phyloP scores from a whole-genome alignment of 2,888 invertebrate genomes.

The Nymphalis c-album region DNA sequence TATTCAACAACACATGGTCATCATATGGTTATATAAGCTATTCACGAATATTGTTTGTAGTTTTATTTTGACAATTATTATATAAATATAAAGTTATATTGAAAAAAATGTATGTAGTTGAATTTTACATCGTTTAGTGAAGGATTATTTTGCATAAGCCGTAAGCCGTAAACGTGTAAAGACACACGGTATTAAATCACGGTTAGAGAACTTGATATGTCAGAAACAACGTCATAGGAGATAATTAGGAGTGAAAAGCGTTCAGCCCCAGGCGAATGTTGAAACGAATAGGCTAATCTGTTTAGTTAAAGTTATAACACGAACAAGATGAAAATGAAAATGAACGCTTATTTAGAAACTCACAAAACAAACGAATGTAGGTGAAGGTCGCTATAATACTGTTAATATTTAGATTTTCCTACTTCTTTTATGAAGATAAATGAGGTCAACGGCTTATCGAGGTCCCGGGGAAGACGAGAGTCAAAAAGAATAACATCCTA shows the following conservation, averaged over 20 bases:
- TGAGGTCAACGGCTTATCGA: too few relatives aligned
- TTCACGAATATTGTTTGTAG: too few relatives aligned
- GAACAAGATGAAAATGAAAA: not conserved
- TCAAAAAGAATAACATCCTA: too few relatives aligned
- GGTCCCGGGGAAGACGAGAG: too few relatives aligned
- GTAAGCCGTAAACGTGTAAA: not conserved
- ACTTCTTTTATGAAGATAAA: too few relatives aligned
- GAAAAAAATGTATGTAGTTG: too few relatives aligned
- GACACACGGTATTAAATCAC: conserved; percentile 3
- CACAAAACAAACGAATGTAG: not conserved
- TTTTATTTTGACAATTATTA: too few relatives aligned
- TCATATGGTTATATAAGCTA: too few relatives aligned
- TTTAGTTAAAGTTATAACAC: conserved; percentile 9
- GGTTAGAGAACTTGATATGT: conserved; percentile 4
- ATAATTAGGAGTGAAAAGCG: conserved; percentile 16
- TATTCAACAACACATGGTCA: too few relatives aligned
- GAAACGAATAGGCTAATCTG: conserved; percentile 10
- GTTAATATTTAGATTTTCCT: too few relatives aligned
- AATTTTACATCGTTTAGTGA: not conserved
- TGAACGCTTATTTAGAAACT: not conserved
- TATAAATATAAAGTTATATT: too few relatives aligned
- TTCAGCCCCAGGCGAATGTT: conserved; percentile 1
- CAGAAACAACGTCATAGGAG: conserved; percentile 7
- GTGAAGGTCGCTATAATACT: too few relatives aligned
- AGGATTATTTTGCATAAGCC: not conserved